Conservation (phyloP, 2,888 invertebrate genomes). For the Dascillus cervinus region DNA sequence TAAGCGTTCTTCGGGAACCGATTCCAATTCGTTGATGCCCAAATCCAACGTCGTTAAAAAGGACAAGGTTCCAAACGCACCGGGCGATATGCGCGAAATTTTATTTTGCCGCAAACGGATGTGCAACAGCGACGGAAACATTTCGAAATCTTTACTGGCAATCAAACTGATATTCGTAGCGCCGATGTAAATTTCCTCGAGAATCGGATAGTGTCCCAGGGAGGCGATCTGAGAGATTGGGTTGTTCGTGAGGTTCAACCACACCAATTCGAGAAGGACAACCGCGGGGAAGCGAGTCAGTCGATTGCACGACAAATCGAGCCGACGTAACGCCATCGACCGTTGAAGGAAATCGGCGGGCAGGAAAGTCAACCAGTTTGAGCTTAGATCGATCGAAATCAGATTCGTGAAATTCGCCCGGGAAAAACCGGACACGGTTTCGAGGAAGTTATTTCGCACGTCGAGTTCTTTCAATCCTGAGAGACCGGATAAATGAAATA, state of each 20-base stretch:
- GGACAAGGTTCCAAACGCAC: constrained; percentile 71
- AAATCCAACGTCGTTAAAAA: constrained; percentile 72
- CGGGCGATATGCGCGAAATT: constrained; percentile 73
- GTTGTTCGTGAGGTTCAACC: constrained; percentile 78
- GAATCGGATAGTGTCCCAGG: constrained; percentile 63
- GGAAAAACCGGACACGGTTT: constrained; percentile 67
- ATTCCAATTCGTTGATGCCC: constrained; percentile 73
- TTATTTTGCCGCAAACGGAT: constrained; percentile 66
- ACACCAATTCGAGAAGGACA: constrained; percentile 65
- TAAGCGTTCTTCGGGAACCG: constrained; percentile 76
- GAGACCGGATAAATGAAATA: constrained; percentile 68
- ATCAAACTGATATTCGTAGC: constrained; percentile 75
- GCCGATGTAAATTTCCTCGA: constrained; percentile 75
- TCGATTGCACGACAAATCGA: constrained; percentile 71
- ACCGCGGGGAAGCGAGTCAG: constrained; percentile 73
- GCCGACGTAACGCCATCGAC: constrained; percentile 60
- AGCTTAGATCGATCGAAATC: constrained; percentile 65
- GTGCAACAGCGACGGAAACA: constrained; percentile 70
- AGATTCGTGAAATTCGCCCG: constrained; percentile 67
- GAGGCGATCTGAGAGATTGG: constrained; percentile 67
- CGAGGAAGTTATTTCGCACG: constrained; percentile 66
- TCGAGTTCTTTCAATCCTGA: constrained; percentile 67
- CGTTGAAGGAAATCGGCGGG: constrained; percentile 76
- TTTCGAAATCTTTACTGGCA: constrained; percentile 78
- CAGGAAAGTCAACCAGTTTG: constrained; percentile 65